These are phyloP conservation scores for Clarias platycephalus DNA, from an alignment of 2,797 vertebrate species.

Conservation along the genomic window DNA sequence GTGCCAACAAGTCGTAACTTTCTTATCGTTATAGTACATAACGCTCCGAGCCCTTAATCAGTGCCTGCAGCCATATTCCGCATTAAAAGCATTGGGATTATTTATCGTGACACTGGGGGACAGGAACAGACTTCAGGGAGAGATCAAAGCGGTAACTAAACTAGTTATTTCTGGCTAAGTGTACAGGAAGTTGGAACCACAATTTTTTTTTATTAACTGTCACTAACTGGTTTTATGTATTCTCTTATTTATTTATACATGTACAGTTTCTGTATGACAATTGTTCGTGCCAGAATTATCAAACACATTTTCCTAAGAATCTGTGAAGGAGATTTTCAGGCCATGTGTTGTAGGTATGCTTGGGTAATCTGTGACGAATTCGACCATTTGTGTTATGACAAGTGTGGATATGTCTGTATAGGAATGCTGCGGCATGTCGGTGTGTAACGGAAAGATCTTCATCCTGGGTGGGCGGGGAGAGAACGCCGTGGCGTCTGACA, in stretches of 20 bases:
- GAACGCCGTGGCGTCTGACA: conserved; percentile 90
- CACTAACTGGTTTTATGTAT: no score
- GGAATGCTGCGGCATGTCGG: conserved; percentile 98
- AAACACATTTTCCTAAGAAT: background rate
- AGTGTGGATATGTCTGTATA: conserved; percentile 55
- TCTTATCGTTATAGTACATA: background rate
- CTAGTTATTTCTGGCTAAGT: background rate
- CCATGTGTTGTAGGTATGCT: background rate
- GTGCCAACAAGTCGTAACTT: background rate
- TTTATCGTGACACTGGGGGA: background rate
- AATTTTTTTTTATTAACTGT: background rate
- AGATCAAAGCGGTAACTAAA: background rate
- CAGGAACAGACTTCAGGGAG: background rate
- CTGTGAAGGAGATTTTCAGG: background rate
- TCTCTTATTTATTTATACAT: no score
- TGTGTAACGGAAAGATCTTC: conserved; percentile 97
- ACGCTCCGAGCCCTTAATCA: background rate
- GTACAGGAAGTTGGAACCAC: background rate
- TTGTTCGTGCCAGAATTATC: background rate
- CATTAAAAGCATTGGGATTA: background rate
- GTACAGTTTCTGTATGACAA: background rate
- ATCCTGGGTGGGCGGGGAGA: conserved; percentile 94
- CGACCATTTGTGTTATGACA: background rate
- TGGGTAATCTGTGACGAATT: background rate
- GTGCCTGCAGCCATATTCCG: background rate